Evolutionary conservation across 2,888 invertebrate genomes (phyloP).

Genomic region (Agrochola macilenta): DNA sequence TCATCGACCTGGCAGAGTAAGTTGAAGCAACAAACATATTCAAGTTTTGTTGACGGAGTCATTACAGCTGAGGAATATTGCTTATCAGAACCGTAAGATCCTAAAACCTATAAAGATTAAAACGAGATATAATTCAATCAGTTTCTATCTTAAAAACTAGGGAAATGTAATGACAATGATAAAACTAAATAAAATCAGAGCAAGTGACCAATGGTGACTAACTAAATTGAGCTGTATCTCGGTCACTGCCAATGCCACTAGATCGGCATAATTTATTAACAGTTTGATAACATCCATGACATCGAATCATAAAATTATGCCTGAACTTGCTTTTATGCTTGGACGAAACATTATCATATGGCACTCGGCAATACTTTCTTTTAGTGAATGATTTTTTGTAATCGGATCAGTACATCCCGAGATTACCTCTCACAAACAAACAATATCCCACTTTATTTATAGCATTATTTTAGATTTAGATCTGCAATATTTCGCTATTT

Average conservation of each 20-base stretch:
- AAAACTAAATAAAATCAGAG: neutral
- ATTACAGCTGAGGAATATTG: neutral
- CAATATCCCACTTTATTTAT: too few species aligned
- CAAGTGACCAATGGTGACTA: neutral
- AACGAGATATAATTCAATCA: neutral
- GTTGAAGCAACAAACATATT: too few species aligned
- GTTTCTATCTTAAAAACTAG: neutral
- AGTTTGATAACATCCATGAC: constrained; percentile 30
- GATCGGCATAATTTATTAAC: constrained; percentile 2
- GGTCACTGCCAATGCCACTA: constrained; percentile 27
- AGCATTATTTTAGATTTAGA: too few species aligned
- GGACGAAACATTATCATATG: too few species aligned
- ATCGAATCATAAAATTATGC: constrained; percentile 12
- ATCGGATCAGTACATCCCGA: too few species aligned
- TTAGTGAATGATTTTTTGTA: too few species aligned
- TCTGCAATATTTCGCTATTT: neutral
- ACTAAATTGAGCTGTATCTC: constrained; percentile 4
- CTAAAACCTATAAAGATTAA: too few species aligned
- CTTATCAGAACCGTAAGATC: neutral
- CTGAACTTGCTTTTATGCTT: too few species aligned
- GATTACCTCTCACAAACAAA: too few species aligned
- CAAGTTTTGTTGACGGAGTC: neutral
- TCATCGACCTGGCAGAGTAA: neutral
- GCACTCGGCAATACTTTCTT: too few species aligned
- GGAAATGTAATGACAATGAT: neutral